Conservation (phyloP, 2,797 vertebrate genomes). For the Rousettus madagascariensis region DNA sequence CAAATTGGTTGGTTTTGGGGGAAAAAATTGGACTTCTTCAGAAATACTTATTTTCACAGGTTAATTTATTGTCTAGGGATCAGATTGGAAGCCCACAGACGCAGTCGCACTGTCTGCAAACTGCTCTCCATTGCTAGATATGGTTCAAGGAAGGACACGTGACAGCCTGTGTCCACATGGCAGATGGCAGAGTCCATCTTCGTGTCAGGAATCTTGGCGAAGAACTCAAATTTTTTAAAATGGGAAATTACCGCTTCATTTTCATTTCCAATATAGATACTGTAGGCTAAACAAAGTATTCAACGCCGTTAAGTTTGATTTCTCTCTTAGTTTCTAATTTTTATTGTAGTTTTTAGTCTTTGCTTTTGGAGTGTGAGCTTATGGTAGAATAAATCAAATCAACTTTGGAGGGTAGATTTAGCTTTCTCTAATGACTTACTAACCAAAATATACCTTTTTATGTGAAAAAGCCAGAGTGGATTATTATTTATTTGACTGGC, state of each 20-base stretch:
- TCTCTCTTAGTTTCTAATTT: slow-evolving; percentile 23
- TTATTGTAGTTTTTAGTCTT: background rate
- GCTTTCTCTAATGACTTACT: slow-evolving; percentile 56
- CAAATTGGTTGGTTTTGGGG: background rate
- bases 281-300: background rate
- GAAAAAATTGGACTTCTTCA: background rate
- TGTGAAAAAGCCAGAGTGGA: slow-evolving; percentile 14
- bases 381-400: slow-evolving; percentile 54
- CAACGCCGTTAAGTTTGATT: background rate
- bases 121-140: background rate
- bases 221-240: background rate
- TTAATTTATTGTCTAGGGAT: background rate
- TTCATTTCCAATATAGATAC: slow-evolving; percentile 5
- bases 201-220: background rate
- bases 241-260: slow-evolving; percentile 5
- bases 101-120: background rate
- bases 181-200: background rate
- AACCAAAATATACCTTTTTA: slow-evolving; percentile 31
- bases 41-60: background rate
- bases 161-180: background rate
- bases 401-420: slow-evolving; percentile 7
- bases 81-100: background rate
- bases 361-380: slow-evolving; percentile 31
- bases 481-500: slow-evolving; percentile 61
- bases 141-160: background rate